phyloP scores from a whole-genome alignment of 2,888 invertebrate species.

The Erebia epiphron region DNA sequence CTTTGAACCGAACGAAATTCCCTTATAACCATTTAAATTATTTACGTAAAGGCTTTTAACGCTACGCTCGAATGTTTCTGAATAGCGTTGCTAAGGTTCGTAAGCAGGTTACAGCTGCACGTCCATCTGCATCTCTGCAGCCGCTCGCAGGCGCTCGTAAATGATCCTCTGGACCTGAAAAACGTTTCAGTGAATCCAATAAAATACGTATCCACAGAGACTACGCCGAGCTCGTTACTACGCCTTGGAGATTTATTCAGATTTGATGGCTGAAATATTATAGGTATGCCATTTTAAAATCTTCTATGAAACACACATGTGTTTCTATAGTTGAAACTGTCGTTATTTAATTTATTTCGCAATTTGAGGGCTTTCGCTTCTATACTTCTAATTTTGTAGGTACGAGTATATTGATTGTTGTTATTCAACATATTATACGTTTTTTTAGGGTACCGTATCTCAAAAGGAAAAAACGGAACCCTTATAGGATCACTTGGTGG shows the following conservation, averaged over 20 bases:
- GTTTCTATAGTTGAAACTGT: slow-evolving; percentile 40
- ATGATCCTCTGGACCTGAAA: slow-evolving; percentile 82
- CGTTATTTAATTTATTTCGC: slow-evolving; percentile 9
- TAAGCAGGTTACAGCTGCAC: slow-evolving; percentile 48
- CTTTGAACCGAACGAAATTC: slow-evolving; percentile 2
- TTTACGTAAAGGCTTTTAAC: slow-evolving; percentile 8
- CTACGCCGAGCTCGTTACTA: slow-evolving; percentile 82
- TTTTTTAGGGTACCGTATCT: no score
- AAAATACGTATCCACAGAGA: slow-evolving; percentile 83
- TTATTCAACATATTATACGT: no score
- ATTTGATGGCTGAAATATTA: slow-evolving; percentile 82
- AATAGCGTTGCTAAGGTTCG: slow-evolving; percentile 38
- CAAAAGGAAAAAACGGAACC: no score
- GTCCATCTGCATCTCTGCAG: slow-evolving; percentile 81
- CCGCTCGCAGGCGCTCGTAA: slow-evolving; percentile 78
- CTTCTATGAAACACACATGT: slow-evolving; percentile 68
- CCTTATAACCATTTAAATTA: slow-evolving; percentile 5
- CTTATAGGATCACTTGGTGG: no score
- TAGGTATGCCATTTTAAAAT: slow-evolving; percentile 78
- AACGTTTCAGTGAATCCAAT: slow-evolving; percentile 83
- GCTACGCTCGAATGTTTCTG: slow-evolving; percentile 28
- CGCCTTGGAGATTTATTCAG: slow-evolving; percentile 82
- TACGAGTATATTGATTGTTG: no score
- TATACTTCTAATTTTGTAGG: no score
- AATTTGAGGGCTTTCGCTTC: not conserved